Base-by-base conservation (phyloP, 2,113 vertebrate species). In the Saccopteryx bilineata region DNA sequence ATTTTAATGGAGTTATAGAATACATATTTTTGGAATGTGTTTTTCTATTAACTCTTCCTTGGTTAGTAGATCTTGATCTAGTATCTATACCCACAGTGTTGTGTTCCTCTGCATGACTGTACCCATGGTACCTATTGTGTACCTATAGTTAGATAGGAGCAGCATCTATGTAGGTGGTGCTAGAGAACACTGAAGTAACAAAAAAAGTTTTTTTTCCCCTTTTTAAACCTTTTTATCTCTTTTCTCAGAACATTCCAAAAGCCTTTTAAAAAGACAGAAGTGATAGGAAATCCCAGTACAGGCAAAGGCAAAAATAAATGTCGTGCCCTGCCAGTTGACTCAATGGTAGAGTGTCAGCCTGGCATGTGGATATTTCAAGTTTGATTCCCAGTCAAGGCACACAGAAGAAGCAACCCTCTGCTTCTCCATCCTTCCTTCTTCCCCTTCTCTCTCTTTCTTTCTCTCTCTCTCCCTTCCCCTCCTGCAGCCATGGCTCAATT, bases 301-400 rank as follows among this genome's bases (percentile, higher is more conserved):
- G 50, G 21, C 65, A 90, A 83, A 96, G 79, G 86, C 78, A 90
- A 80, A 94, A 93, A 79, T 83, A 60, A 81, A 91, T 12, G 18
- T 39, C 52, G 46, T 39, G 39, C 39, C 39, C 39, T 39, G 39
- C 39, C 39, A 39, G 39, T 39, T 39, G 39, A 39, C 39, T 39
- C 39, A 39, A 39, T 39, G 39, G 39, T 39, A 39, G 39, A 39
- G 39, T 39, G 39, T 39, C 39, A 39, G 39, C 39, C 39, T 39
- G 39, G 39, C 39, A 39, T 39, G 39, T 39, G 39, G 39, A 39
- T 39, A 39, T 39, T 39, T 39, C 39, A 3, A 39, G 39, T 39
- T 39, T 39, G 39, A 39, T 39, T 39, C 39, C 39, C 39, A 39
- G 3, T 39, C 39, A 39, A 39, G 39, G 39, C 39, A 39, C 39